These are phyloP conservation scores for Epirrita christyi DNA, from an alignment of 2,888 invertebrate species.

Conservation along the genomic window DNA sequence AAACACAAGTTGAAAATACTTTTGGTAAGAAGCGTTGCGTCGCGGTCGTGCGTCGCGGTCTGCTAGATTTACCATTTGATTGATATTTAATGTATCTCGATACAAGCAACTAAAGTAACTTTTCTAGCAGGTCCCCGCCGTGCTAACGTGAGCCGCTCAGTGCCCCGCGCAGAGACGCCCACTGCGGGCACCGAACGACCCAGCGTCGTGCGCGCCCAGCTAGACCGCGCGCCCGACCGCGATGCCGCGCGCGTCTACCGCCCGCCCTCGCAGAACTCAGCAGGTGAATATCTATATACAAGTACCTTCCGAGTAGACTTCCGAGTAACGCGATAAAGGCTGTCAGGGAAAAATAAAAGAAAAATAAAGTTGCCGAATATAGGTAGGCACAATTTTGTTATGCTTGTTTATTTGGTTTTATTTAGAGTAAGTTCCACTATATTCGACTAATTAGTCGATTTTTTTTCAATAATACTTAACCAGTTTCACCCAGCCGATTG, in stretches of 20 bases:
- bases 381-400: too few species aligned
- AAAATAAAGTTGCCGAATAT: too few species aligned
- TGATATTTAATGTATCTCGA: neutral
- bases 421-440: too few species aligned
- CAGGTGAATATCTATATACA: conserved; percentile 56
- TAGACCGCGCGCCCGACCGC: conserved; percentile 77
- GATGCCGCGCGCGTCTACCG: conserved; percentile 74
- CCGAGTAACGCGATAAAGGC: too few species aligned
- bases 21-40: neutral
- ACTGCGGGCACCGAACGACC: conserved; percentile 71
- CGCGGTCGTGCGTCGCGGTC: conserved; percentile 13
- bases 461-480: too few species aligned
- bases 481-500: too few species aligned
- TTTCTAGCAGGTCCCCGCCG: conserved; percentile 62
- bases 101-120: neutral
- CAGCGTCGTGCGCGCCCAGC: conserved; percentile 79
- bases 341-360: too few species aligned
- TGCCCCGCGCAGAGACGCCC: conserved; percentile 48
- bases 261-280: conserved; percentile 72
- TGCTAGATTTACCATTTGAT: neutral
- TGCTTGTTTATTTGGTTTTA: too few species aligned
- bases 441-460: too few species aligned
- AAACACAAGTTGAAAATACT: too few species aligned
- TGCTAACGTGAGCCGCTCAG: conserved; percentile 59
- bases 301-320: too few species aligned